Percentiles rank a stretch among this genome's conserved stretches.
Evolutionary conservation across 2,797 vertebrate genomes (phyloP).

Genomic region (Microctenopoma lineatum): DNA sequence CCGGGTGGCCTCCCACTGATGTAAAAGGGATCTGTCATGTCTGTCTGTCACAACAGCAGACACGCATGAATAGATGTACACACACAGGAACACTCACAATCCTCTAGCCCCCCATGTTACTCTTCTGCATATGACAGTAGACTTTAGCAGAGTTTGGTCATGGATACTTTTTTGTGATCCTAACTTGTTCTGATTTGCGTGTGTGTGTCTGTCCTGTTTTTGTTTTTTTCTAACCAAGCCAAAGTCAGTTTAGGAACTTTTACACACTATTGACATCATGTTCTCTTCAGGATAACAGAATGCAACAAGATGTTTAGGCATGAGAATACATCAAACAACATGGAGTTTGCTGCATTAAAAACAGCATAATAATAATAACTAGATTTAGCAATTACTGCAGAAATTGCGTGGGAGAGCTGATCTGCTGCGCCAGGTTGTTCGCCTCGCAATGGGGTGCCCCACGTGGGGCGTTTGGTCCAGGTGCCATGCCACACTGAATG

Average conservation of each 20-base stretch:
- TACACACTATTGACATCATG: too few species aligned
- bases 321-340: slow-evolving; percentile 5
- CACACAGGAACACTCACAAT: slow-evolving; percentile 4
- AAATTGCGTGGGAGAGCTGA: too few species aligned
- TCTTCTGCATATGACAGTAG: neutral
- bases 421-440: too few species aligned
- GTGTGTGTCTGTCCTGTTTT: neutral
- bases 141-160: neutral
- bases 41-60: slow-evolving; percentile 75
- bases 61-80: slow-evolving; percentile 63
- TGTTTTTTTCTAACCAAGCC: neutral
- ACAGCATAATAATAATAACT: too few species aligned
- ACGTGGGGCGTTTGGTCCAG: too few species aligned
- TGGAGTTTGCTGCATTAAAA: too few species aligned
- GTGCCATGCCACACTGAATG: too few species aligned
- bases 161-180: neutral
- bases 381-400: too few species aligned
- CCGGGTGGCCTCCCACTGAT: slow-evolving; percentile 66
- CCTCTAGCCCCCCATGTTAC: slow-evolving; percentile 1
- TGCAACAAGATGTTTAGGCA: neutral
- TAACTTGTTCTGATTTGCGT: neutral
- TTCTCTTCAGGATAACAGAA: neutral
- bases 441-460: too few species aligned
- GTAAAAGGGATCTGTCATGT: slow-evolving; percentile 74
- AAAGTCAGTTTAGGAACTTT: too few species aligned